These are phyloP conservation scores for Hydrozoanthus gracilis DNA, from an alignment of 92 coral and sea anemone species.

Conservation along the genomic window DNA sequence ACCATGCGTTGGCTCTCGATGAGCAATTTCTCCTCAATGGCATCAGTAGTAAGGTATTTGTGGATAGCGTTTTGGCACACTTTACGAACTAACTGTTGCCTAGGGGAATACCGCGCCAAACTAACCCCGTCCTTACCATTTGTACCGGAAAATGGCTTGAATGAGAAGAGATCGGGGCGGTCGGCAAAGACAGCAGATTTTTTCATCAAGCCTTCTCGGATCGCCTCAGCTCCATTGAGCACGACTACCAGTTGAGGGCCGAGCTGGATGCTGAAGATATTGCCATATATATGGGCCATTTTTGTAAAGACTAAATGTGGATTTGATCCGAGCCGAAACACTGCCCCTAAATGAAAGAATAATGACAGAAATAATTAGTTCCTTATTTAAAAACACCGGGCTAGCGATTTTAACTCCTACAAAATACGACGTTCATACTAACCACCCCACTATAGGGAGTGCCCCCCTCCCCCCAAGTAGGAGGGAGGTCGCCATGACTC, in stretches of 20 bases:
- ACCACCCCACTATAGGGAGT: too few relatives aligned
- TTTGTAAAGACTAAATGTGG: slow-evolving; percentile 58
- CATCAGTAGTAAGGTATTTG: slow-evolving; percentile 63
- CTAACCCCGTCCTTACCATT: slow-evolving; percentile 5
- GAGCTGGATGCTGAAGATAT: slow-evolving; percentile 74
- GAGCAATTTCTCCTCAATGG: slow-evolving; percentile 51
- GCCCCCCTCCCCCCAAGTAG: too few relatives aligned
- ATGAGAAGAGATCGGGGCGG: slow-evolving; percentile 67
- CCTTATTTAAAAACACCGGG: neutral
- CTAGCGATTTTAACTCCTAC: neutral
- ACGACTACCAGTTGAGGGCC: slow-evolving; percentile 79
- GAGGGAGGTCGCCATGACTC: too few relatives aligned
- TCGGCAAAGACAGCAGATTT: slow-evolving; percentile 70
- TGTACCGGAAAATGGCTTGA: slow-evolving; percentile 7
- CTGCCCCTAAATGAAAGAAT: slow-evolving; percentile 19
- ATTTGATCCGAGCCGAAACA: slow-evolving; percentile 67
- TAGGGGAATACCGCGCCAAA: slow-evolving; percentile 37
- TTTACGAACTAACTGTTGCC: slow-evolving; percentile 57
- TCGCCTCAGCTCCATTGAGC: slow-evolving; percentile 71
- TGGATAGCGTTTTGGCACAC: slow-evolving; percentile 67
- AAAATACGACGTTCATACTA: too few relatives aligned
- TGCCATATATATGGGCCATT: slow-evolving; percentile 75
- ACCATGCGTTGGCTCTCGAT: slow-evolving; percentile 55
- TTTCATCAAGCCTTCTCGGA: slow-evolving; percentile 73
- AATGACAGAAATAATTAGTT: neutral